Evolutionary conservation across 2,113 vertebrate genomes (phyloP).

Genomic region (Pica pica): DNA sequence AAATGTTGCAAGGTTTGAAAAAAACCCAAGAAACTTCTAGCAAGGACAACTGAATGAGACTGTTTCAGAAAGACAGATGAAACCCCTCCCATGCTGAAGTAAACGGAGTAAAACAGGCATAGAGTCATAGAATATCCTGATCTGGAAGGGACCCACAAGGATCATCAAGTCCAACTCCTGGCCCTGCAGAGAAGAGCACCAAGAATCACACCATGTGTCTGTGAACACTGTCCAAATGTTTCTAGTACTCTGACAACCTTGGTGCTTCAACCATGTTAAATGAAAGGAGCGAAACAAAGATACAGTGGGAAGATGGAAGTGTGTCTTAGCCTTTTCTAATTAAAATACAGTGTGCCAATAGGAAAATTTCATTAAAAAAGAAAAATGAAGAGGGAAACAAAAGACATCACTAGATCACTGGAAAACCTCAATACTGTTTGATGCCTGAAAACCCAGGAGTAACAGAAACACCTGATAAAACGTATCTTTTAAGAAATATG

Average conservation of each 20-base stretch:
- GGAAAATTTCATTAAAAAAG: neutral
- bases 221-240: neutral
- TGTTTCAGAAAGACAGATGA: neutral
- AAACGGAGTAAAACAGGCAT: neutral
- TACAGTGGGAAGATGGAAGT: neutral
- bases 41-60: neutral
- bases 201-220: neutral
- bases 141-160: neutral
- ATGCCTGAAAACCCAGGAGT: neutral
- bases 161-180: neutral
- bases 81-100: neutral
- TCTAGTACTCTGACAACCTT: neutral
- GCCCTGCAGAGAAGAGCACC: neutral
- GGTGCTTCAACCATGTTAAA: neutral
- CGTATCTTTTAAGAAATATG: neutral
- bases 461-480: neutral
- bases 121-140: neutral
- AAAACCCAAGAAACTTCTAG: neutral
- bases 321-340: neutral
- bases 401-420: neutral
- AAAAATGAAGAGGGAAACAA: neutral
- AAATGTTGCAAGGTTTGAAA: neutral
- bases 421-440: neutral
- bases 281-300: neutral
- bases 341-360: neutral